Base-by-base conservation (phyloP, 2,888 invertebrate genomes). In the Halictus quadricinctus region DNA sequence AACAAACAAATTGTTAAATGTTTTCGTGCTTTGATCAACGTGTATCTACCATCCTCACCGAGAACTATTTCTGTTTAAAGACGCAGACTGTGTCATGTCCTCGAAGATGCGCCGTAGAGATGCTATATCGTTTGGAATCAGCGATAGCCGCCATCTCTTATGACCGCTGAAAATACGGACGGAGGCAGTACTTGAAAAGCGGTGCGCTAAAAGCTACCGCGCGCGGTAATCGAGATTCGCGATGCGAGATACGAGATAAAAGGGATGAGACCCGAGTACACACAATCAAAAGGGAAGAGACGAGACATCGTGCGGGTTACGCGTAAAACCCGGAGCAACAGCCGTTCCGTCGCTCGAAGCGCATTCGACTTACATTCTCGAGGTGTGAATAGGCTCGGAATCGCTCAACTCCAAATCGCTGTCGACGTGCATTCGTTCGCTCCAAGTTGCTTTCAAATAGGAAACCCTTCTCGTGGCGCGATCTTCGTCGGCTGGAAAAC, bases 391-490 rank as follows among this genome's bases (percentile, higher is more conserved):
- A 76, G 93, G 92, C 91, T 97, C 97, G 5, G 95, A 95, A 87
- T 97, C 97, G 89, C 96, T 95, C 87, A 95, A 92, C 80, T 96
- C 96, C 75, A 95, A 93, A 90, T 97, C 97, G 92, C 96, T 97
- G 93, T 97, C 97, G 88, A 97, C 95, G 91, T 96, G 96, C 95
- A 97, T 96, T 85, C 97, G 95, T 92, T 97, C 97, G 86, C 97
- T 97, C 96, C 97, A 98, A 15, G 98, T 99, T 70, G 99, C 99
- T 95, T 98, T 98, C 89, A 99, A 95, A 95, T 99, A 99, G n/a
- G 98, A 99, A 89, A 98, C 98, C 91, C 99, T 96, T 90, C 99
- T 96, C 95, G 97, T 97, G 43, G 97, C 96, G 88, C 98, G 96
- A 92, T 98, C 98, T 94, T 98, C 98, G 93, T 98, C 97, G 94